Evolutionary conservation across 2,888 invertebrate genomes (phyloP), one percentile per base, ranked within the genome.

Genomic region (Aphodius granarius): DNA sequence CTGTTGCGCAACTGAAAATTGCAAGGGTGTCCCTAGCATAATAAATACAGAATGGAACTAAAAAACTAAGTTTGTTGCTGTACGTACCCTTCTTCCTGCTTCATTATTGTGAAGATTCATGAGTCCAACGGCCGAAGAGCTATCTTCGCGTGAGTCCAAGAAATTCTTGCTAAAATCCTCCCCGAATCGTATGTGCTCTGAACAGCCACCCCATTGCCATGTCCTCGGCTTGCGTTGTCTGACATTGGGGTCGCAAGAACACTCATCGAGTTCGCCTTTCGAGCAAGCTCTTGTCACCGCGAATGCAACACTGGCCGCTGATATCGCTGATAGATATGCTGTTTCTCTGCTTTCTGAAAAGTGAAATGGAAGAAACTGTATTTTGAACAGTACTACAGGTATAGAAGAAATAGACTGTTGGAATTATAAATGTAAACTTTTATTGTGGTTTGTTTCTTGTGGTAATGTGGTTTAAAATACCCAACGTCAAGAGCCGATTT

Each of bases 141-240:
- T 90, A 82, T 93, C 92, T 88, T 97, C 96, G 81, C 91, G 92
- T 0, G 94, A 91, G 83, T 97, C 97, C 63, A 95, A 92, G 87
- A 97, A 97, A 79, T 96, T 94, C 81, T 93, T 91, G 83, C 96
- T 95, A 86, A 95, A 95, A 85, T 91, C 92, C 83, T 95, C 94
- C 3, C 96, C 96, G 81, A 94, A 96, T 85, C 93, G 90, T 79
- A 95, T 94, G 81, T 95, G 95, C 92, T 97, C 96, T 63, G 96
- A 97, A 87, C 97, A 97, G 0, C 97, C 97, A 77, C 97, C 96
- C 97, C 97, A 97, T 86, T 96, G 94, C 94, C 94, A 94, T 81
- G 93, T 92, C 78, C 93, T 91, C 21, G 93, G 91, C 80, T 92
- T 91, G 81, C 91, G 90, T 77, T 87, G 84, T 82, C 94, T 89